Percentiles rank a stretch among this genome's conserved stretches.
Evolutionary conservation across 2,888 invertebrate species (phyloP).

Genomic region (Fissipunctia ypsillon): DNA sequence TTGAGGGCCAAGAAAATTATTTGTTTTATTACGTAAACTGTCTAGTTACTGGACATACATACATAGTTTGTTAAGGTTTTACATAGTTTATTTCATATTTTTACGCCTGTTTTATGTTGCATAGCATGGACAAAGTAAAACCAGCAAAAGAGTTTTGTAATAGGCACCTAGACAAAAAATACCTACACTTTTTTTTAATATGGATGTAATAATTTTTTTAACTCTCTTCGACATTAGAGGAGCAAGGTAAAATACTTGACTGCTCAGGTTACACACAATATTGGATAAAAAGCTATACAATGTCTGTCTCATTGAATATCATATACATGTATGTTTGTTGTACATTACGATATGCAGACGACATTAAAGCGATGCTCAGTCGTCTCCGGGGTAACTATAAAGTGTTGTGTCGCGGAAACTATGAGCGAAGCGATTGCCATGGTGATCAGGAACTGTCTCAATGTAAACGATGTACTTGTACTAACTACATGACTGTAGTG

Average conservation of each 20-base stretch:
- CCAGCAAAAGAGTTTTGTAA: not conserved
- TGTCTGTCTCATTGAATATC: conserved; percentile 5
- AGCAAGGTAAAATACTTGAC: not conserved
- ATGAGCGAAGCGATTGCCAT: conserved; percentile 62
- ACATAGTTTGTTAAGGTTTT: not conserved
- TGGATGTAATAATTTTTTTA: too few species aligned
- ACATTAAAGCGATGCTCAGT: conserved; percentile 71
- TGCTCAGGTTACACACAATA: not conserved
- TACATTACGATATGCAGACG: conserved; percentile 60
- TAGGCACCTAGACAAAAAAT: not conserved
- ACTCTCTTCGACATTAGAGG: too few species aligned
- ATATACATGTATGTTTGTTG: conserved; percentile 22
- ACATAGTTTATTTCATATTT: not conserved
- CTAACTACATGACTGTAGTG: not conserved
- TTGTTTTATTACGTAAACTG: conserved; percentile 1
- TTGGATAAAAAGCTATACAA: conserved; percentile 14
- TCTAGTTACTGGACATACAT: not conserved
- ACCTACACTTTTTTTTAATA: not conserved
- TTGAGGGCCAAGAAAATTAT: conserved; percentile 12
- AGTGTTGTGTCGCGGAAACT: conserved; percentile 84
- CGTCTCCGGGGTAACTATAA: conserved; percentile 77
- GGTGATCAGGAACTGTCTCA: conserved; percentile 33
- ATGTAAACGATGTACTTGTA: conserved; percentile 44
- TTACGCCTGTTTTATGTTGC: not conserved
- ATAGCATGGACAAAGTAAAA: not conserved